Evolutionary conservation across 2,797 vertebrate genomes (phyloP), one percentile per base, ranked within the genome.

Genomic region (Pseudocheirus occidentalis): DNA sequence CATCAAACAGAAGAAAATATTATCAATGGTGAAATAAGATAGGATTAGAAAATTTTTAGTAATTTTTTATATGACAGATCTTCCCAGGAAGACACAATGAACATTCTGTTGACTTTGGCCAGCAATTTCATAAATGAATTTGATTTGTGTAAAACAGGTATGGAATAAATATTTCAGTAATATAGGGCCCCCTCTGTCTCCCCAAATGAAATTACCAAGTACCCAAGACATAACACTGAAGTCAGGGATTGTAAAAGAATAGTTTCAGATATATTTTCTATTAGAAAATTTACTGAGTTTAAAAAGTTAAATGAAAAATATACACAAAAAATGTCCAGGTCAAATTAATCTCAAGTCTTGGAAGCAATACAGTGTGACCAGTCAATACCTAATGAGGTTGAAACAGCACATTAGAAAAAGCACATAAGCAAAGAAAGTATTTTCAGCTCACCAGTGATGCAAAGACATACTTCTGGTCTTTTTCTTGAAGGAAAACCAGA

Each of bases 381-480:
- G 28, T 81, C 46, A 11, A 18, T 0, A 40, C 11, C 3, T 31
- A 52, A n/a, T 21, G 55, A 3, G 0, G 11, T 13, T 50, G 12
- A 66, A 46, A 40, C 27, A 11, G n/a, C 29, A 90, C 90, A 52
- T 91, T 55, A 94, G 92, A 96, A 14, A 9, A 40, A 95, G 66
- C n/a, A 27, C 40, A 4, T 24, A 46, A 1, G 73, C 46, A 46
- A 5, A 94, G 18, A 94, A 94, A 97, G 9, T 46, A 87, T 91
- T 0, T 87, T 90, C 28, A 93, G 89, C 99, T 98, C 99, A 99
- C 99, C 99, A 99, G 98, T 96, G 99, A 99, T 29, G 99, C 99
- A 95, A 99, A 99, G 96, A 99, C 97, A 6, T 99, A 99, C 97
- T 99, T 99, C 98, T 99, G 99, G 98, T 99, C 99, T 98, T 99